Base-by-base conservation (phyloP, 2,797 vertebrate genomes). In the Coregonus sp. region DNA sequence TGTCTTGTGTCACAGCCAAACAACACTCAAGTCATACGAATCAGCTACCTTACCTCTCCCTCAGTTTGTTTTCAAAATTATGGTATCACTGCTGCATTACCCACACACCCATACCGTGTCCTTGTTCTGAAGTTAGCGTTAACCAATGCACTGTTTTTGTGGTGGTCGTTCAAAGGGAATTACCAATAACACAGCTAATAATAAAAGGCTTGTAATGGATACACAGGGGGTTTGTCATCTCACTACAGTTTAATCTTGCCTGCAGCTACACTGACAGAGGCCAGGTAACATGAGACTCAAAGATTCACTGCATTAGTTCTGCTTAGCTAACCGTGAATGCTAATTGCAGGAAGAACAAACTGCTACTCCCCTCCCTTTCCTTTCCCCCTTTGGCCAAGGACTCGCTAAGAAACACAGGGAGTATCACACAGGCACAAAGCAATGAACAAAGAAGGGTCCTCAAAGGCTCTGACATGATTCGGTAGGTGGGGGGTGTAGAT, bases 341-440 rank as follows among this genome's bases (percentile, higher is more conserved):
- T 97, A 98, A 98, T 97, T 97, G 96, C 95, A 97, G 96, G 97
- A 97, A 97, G 97, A 95, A 95, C 91, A 93, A 96, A 95, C 93
- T 92, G 87, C 83, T 90, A 85, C 88, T 88, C 83, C 92, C 93
- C 94, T 90, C 88, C 85, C 89, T 88, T 79, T 93, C 40, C 9
- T 47, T 47, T 82, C 83, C 83, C 92, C 90, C 75, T 89, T 80
- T 94, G 94, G 93, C 91, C 87, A 78, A 67, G 80, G 76, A 79
- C 78, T 81, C 1, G 73, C 79, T 85, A 85, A 87, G 82, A 84
- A 82, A 83, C 86, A 86, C 84, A 86, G 81, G 88, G 85, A 82
- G 84, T 81, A 82, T 90, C 88, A 86, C 71, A 81, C 82, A 84
- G 71, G 70, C 84, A 81, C 59, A 15, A 40, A 84, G 61, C 14